Conservation (phyloP, 2,888 invertebrate species). For the Drosophila barbarae region DNA sequence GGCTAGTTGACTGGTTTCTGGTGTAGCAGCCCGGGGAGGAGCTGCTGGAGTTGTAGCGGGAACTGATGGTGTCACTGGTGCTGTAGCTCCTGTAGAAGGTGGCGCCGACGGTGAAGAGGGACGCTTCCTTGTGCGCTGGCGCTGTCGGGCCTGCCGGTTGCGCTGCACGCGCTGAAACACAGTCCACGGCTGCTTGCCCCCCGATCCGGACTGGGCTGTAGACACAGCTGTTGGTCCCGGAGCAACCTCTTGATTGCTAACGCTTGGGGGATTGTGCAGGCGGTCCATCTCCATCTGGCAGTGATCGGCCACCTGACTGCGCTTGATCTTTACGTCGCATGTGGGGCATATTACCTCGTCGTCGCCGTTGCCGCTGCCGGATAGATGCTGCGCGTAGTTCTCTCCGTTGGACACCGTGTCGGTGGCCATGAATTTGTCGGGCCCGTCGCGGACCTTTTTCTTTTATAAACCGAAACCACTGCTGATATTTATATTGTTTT, state of each 20-base stretch:
- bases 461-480: not conserved
- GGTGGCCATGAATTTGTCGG: conserved; percentile 51
- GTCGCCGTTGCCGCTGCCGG: conserved; percentile 51
- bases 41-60: conserved; percentile 15
- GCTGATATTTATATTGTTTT: conserved; percentile 22
- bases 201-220: conserved; percentile 14
- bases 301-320: conserved; percentile 91
- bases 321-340: conserved; percentile 90
- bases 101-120: conserved; percentile 45
- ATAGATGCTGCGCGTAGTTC: conserved; percentile 47
- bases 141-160: conserved; percentile 84
- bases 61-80: conserved; percentile 27
- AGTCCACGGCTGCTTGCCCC: conserved; percentile 82
- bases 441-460: not conserved
- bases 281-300: conserved; percentile 89
- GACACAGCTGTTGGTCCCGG: conserved; percentile 16
- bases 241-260: not conserved
- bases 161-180: conserved; percentile 87
- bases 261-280: conserved; percentile 75
- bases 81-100: conserved; percentile 6
- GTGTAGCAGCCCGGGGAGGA: conserved; percentile 28
- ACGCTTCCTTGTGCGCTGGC: conserved; percentile 84
- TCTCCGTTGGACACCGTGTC: conserved; percentile 59
- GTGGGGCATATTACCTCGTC: conserved; percentile 88
- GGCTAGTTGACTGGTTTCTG: conserved; percentile 21